Base-by-base conservation (phyloP, 2,888 invertebrate genomes). In the Conchocele bisecta region DNA sequence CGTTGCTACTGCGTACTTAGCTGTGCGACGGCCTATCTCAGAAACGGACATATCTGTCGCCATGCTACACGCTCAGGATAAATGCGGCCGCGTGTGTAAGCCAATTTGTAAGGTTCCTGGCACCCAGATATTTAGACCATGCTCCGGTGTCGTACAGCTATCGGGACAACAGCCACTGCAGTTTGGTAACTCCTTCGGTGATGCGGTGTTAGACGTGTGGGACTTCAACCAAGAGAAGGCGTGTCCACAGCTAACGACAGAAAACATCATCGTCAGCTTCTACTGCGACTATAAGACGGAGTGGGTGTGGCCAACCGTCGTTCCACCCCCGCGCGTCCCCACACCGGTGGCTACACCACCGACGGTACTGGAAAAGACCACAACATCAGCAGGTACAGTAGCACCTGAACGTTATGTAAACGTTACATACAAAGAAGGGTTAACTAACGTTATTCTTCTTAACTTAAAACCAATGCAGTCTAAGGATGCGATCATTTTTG, bases 81-180 rank as follows among this genome's bases (percentile, higher is more conserved):
- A 79, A 6, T 87, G 87, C 53, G 87, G 87, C 1, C 70, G 87
- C 42, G 81, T 86, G 6, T 87, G 87, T 53, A 85, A 83, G 46
- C 82, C 86, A 13, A 79, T 85, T 6, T 87, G 87, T 69, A 79
- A 81, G 63, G 75, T 83, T 6, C 83, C 82, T 0, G 70, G 77
- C 6, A 66, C 75, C 0, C 68, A 76, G 24, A 58, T 74, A 11
- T 86, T 80, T 61, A 61, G 79, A 6, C 75, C 84, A 3, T 87
- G 87, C 61, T 78, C 83, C 0, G 87, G 86, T 7, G 84, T 82
- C 7, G 69, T 87, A 6, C 73, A 82, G 28, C 41, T 87, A 0
- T 78, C 83, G 1, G 74, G 71, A 9, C 53, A 60, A 13, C n/a
- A 24, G 0, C 84, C 85, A 6, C 64, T 72, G 17, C 75, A 79